phyloP scores from a whole-genome alignment of 1,140 invertebrate species.

The Trypoxylus dichotomus region DNA sequence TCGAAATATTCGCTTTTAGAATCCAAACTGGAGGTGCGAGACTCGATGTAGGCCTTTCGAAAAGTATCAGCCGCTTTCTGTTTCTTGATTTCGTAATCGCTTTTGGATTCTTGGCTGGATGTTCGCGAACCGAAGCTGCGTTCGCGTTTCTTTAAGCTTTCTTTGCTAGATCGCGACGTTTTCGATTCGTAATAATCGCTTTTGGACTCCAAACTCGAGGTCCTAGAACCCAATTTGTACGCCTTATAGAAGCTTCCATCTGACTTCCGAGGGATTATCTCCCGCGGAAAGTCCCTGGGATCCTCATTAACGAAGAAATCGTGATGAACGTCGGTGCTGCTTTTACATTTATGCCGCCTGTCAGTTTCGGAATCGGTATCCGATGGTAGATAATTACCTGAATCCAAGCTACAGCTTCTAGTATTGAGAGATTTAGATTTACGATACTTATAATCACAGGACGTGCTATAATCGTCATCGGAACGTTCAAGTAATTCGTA shows the following conservation, averaged over 20 bases:
- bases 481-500: constrained; percentile 82
- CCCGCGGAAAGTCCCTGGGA: constrained; percentile 65
- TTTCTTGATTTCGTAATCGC: constrained; percentile 59
- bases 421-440: constrained; percentile 43
- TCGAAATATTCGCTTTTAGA: constrained; percentile 59
- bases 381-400: constrained; percentile 65
- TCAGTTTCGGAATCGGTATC: constrained; percentile 66
- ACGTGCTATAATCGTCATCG: constrained; percentile 61
- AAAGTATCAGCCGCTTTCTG: constrained; percentile 43
- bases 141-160: constrained; percentile 65
- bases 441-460: constrained; percentile 45
- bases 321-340: constrained; percentile 60
- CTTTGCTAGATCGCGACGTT: constrained; percentile 62
- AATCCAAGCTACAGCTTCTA: constrained; percentile 69
- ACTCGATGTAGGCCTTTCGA: constrained; percentile 51
- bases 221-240: constrained; percentile 64
- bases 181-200: constrained; percentile 68
- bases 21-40: constrained; percentile 56
- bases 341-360: constrained; percentile 61
- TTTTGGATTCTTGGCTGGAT: constrained; percentile 67
- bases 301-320: constrained; percentile 70
- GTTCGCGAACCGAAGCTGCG: constrained; percentile 56
- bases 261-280: constrained; percentile 67
- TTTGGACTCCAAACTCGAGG: constrained; percentile 67
- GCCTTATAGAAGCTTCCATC: constrained; percentile 70